A percentile compares a stretch with the other conserved stretches of the same genome.
Conservation (phyloP, 1,140 invertebrate genomes). For the Episyrphus balteatus region DNA sequence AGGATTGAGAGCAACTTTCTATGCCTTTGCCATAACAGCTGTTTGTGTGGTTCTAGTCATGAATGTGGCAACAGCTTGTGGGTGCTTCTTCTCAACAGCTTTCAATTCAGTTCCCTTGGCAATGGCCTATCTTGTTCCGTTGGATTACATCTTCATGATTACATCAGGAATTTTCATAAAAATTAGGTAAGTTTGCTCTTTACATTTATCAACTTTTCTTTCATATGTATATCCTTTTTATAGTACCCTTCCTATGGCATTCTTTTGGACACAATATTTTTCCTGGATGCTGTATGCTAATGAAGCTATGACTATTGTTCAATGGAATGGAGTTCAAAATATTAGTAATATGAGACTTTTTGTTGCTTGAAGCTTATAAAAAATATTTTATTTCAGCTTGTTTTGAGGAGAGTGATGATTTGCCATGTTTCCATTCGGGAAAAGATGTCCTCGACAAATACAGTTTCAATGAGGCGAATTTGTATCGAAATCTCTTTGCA, state of each 20-base stretch:
- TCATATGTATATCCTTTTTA: not conserved
- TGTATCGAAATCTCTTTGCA: slow-evolving; percentile 51
- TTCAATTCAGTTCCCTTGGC: slow-evolving; percentile 69
- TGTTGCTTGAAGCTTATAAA: not conserved
- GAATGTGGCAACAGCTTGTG: slow-evolving; percentile 73
- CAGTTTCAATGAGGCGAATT: slow-evolving; percentile 54
- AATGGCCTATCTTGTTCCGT: slow-evolving; percentile 74
- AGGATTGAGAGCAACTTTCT: slow-evolving; percentile 51
- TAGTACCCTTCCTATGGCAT: slow-evolving; percentile 64
- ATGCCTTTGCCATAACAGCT: slow-evolving; percentile 58
- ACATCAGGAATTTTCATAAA: slow-evolving; percentile 76
- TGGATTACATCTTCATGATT: slow-evolving; percentile 79
- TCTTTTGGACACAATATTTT: slow-evolving; percentile 76
- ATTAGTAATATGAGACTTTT: slow-evolving; percentile 48
- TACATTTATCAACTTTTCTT: no score
- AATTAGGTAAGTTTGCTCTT: slow-evolving; percentile 49
- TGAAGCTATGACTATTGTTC: slow-evolving; percentile 72
- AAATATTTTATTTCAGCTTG: slow-evolving; percentile 48
- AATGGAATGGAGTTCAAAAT: slow-evolving; percentile 64
- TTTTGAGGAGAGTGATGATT: slow-evolving; percentile 39
- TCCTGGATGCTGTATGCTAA: slow-evolving; percentile 90
- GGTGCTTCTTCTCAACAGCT: slow-evolving; percentile 74
- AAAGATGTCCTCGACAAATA: slow-evolving; percentile 58
- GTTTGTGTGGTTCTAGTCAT: slow-evolving; percentile 59
- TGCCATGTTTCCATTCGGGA: slow-evolving; percentile 61